These are phyloP conservation scores for Drosophila quinaria DNA, from an alignment of 2,888 invertebrate species.

Conservation along the genomic window DNA sequence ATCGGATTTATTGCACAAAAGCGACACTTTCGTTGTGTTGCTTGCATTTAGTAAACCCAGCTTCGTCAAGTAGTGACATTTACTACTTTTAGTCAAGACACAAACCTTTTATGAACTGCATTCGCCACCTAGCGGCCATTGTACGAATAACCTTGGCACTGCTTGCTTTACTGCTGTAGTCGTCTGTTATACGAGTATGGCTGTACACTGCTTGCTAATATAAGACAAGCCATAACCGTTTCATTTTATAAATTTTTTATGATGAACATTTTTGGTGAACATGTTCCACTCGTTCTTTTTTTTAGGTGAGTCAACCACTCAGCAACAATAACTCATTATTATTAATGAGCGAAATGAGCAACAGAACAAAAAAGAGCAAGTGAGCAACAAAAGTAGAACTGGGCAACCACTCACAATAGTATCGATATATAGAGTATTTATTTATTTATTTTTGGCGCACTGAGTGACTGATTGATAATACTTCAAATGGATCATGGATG, in stretches of 20 bases:
- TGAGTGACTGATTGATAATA: too few relatives aligned
- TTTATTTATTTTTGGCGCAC: too few relatives aligned
- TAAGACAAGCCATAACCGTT: not conserved
- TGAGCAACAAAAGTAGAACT: too few relatives aligned
- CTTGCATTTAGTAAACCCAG: not conserved
- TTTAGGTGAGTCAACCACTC: too few relatives aligned
- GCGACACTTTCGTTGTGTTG: constrained; percentile 9
- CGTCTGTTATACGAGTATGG: not conserved
- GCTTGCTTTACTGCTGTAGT: constrained; percentile 9
- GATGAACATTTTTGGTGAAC: too few relatives aligned
- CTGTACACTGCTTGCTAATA: constrained; percentile 1
- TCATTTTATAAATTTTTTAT: not conserved
- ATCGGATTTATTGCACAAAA: not conserved
- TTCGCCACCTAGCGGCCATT: constrained; percentile 10
- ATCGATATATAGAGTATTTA: too few relatives aligned
- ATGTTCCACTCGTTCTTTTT: too few relatives aligned
- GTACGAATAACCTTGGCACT: not conserved
- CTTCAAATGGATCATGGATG: too few relatives aligned
- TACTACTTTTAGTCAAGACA: not conserved
- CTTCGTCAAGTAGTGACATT: constrained; percentile 8
- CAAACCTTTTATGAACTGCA: not conserved
- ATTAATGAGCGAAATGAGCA: too few relatives aligned
- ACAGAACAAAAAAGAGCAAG: too few relatives aligned
- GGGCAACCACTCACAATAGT: too few relatives aligned
- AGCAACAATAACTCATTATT: too few relatives aligned